Conservation (phyloP, 2,113 vertebrate genomes). For the Melanerpes aurifrons region DNA sequence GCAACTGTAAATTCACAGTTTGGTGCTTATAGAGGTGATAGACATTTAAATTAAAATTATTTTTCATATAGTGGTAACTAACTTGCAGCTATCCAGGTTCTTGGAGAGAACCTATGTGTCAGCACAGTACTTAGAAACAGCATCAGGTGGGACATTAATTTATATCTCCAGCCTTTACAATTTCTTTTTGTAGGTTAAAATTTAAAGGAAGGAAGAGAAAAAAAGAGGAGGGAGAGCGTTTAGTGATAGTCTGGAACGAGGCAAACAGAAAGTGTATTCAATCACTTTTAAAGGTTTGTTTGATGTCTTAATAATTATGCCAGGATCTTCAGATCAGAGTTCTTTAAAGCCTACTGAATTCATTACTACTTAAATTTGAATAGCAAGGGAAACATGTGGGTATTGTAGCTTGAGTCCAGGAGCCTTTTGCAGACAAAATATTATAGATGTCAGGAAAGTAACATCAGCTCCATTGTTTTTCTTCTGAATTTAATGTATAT, state of each 20-base stretch:
- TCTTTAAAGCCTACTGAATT: neutral
- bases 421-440: neutral
- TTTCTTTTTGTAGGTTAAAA: neutral
- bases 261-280: neutral
- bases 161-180: neutral
- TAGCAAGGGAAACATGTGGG: neutral
- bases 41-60: neutral
- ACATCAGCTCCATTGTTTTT: neutral
- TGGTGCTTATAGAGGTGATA: neutral
- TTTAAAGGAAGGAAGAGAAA: neutral
- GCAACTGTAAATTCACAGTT: neutral
- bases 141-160: neutral
- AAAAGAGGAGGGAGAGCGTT: rapidly evolving
- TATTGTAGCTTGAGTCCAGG: neutral
- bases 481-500: rapidly evolving
- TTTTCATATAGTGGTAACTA: neutral
- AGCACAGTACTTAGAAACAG: neutral
- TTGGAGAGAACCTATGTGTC: neutral
- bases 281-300: neutral
- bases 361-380: neutral
- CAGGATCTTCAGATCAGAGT: neutral
- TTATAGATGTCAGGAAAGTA: neutral
- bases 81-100: neutral
- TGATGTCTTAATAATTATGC: neutral
- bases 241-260: neutral